These are phyloP conservation scores for Ginglymostoma cirratum DNA, from an alignment of 2,113 vertebrate genomes.

Conservation along the genomic window DNA sequence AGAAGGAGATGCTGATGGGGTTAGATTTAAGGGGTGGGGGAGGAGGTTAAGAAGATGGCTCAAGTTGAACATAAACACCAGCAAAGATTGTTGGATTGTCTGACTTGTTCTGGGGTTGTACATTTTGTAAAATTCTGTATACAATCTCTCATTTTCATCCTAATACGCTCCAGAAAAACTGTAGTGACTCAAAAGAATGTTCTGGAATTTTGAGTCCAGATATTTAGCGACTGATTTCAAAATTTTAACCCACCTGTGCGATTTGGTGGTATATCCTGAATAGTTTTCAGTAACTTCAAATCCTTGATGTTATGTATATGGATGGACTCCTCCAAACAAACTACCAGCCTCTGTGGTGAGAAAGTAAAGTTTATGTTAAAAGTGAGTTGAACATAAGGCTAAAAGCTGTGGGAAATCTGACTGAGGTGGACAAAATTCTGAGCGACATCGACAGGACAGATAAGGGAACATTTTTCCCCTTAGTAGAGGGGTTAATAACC, in stretches of 20 bases:
- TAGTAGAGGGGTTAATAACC: too few relatives aligned
- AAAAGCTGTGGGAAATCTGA: too few relatives aligned
- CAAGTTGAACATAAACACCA: neutral
- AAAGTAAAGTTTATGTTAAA: neutral
- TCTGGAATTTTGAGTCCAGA: neutral
- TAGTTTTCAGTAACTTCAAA: conserved; percentile 88
- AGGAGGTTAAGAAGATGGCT: neutral
- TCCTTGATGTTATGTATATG: conserved; percentile 95
- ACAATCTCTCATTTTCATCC: neutral
- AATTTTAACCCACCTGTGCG: conserved; percentile 60
- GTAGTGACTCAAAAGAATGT: neutral
- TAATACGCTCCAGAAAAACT: neutral
- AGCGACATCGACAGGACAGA: too few relatives aligned
- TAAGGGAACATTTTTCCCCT: neutral
- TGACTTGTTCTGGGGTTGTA: neutral
- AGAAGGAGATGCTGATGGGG: neutral
- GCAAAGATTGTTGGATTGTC: neutral
- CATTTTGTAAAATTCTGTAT: neutral
- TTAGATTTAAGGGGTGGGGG: neutral
- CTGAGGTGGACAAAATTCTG: too few relatives aligned
- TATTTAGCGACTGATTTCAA: neutral
- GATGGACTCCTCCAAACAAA: conserved; percentile 80
- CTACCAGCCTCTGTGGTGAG: conserved; percentile 69
- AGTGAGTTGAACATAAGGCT: too few relatives aligned
- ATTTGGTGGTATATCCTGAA: conserved; percentile 78